phyloP scores from a whole-genome alignment of 2,797 vertebrate species.

The Notamacropus eugenii region DNA sequence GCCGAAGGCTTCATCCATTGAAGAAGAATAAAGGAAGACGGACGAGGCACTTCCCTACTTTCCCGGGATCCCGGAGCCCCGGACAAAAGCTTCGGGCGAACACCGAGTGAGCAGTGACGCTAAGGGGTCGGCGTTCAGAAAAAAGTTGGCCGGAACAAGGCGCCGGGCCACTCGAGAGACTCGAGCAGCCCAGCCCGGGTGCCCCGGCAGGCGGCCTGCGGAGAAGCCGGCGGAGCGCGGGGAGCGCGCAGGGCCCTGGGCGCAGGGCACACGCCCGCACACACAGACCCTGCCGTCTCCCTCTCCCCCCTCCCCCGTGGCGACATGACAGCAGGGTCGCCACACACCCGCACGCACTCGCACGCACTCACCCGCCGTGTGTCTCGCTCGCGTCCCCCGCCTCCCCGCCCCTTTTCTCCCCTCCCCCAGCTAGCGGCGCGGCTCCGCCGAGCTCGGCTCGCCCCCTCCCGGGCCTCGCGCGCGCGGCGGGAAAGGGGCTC shows the following conservation, averaged over 20 bases:
- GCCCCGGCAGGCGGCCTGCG: background rate
- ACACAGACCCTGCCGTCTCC: constrained; percentile 28
- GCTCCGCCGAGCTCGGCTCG: background rate
- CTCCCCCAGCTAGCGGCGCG: background rate
- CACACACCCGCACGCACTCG: background rate
- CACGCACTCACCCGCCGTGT: background rate
- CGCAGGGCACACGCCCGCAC: constrained; percentile 12
- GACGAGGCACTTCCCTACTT: background rate
- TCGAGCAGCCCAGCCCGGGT: constrained; percentile 57
- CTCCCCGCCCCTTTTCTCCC: background rate
- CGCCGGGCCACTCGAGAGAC: background rate
- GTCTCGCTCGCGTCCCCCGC: background rate
- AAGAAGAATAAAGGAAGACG: background rate
- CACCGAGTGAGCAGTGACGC: background rate
- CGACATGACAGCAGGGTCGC: constrained; percentile 64
- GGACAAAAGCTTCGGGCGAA: constrained; percentile 65
- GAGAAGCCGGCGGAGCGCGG: constrained; percentile 6
- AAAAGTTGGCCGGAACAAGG: background rate
- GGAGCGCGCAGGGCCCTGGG: constrained; percentile 20
- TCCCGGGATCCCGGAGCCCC: constrained; percentile 2
- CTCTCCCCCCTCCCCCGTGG: constrained; percentile 16
- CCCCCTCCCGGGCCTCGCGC: background rate
- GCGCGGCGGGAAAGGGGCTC: background rate
- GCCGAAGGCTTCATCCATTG: constrained; percentile 4
- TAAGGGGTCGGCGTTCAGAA: background rate